Evolutionary conservation across 1,140 invertebrate species (phyloP).

Genomic region (Ectropis grisescens): DNA sequence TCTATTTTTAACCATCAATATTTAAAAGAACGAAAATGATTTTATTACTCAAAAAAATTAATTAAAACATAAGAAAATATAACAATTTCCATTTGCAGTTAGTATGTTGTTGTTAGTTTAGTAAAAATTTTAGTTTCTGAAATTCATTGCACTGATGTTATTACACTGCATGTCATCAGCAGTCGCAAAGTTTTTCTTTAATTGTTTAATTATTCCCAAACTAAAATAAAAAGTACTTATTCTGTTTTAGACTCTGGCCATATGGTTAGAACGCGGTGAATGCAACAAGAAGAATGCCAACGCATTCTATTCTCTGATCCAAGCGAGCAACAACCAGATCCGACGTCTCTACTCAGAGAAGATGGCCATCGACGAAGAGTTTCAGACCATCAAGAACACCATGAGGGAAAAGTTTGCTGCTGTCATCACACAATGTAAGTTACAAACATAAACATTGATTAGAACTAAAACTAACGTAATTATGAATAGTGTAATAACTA

Average conservation of each 20-base stretch:
- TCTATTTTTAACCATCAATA: too few species aligned
- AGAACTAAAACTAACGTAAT: not conserved
- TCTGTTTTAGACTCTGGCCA: slow-evolving; percentile 79
- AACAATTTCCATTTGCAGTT: too few species aligned
- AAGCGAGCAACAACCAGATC: slow-evolving; percentile 92
- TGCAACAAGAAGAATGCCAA: slow-evolving; percentile 91
- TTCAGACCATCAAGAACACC: slow-evolving; percentile 83
- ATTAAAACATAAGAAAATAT: too few species aligned
- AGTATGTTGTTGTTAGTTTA: too few species aligned
- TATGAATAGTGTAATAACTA: too few species aligned
- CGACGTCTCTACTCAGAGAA: slow-evolving; percentile 88
- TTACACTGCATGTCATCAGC: too few species aligned
- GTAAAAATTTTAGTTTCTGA: too few species aligned
- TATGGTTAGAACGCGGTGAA: slow-evolving; percentile 93
- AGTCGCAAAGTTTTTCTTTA: too few species aligned
- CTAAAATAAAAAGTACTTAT: slow-evolving; percentile 1
- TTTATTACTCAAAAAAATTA: too few species aligned
- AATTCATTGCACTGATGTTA: too few species aligned
- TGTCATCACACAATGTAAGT: slow-evolving; percentile 88
- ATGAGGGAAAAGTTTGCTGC: slow-evolving; percentile 85
- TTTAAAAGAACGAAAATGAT: too few species aligned
- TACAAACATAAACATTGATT: slow-evolving; percentile 5
- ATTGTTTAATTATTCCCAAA: not conserved
- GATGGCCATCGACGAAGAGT: slow-evolving; percentile 86
- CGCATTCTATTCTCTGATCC: slow-evolving; percentile 94